These are phyloP conservation scores for Chinchilla lanigera DNA, from an alignment of 2,113 vertebrate species.

Conservation along the genomic window DNA sequence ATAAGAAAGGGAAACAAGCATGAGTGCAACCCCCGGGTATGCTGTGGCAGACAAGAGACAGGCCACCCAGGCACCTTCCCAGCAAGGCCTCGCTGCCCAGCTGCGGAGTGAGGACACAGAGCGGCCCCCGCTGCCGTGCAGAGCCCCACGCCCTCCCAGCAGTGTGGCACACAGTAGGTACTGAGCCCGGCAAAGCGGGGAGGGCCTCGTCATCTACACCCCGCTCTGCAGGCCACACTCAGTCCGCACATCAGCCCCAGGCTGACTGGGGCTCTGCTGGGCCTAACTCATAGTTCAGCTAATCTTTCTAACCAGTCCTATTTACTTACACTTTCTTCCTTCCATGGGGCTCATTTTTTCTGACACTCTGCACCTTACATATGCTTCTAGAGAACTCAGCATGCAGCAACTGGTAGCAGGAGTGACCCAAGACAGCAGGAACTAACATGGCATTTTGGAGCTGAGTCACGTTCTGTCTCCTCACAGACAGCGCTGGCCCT, in stretches of 20 bases:
- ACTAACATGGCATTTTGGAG: background rate
- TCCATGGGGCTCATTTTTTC: background rate
- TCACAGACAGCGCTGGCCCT: background rate
- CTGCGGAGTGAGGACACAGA: too few species aligned
- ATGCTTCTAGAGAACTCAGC: background rate
- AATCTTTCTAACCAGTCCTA: background rate
- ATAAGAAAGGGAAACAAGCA: background rate
- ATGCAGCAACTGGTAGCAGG: background rate
- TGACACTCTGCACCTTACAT: background rate
- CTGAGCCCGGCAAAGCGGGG: rapidly evolving
- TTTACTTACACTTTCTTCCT: background rate
- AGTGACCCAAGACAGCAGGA: background rate
- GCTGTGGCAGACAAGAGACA: background rate
- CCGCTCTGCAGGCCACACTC: background rate
- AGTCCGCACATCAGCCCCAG: background rate
- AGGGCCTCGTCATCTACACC: background rate
- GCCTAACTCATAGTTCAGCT: background rate
- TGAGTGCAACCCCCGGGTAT: background rate
- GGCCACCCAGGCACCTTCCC: background rate
- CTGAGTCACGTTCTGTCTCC: background rate
- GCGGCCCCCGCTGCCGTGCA: background rate
- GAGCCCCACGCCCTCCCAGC: background rate
- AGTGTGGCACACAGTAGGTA: background rate
- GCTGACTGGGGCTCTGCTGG: rapidly evolving
- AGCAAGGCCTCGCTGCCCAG: background rate